Percentiles rank a stretch among this genome's conserved stretches.
Conservation (phyloP, 2,797 vertebrate genomes). For the Mus caroli region DNA sequence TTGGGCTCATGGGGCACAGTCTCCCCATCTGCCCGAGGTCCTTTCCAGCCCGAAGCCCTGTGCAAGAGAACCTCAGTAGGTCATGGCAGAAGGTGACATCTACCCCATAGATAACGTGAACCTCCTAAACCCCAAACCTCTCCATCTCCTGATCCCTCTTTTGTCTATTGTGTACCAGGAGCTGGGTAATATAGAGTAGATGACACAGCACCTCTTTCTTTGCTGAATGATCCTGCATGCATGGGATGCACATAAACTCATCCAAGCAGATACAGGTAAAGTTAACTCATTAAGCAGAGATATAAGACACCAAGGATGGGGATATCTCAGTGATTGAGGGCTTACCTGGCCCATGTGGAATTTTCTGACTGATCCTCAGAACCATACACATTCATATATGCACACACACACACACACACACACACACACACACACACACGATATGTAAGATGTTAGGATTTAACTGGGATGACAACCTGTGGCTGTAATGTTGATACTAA, state of each 20-base stretch:
- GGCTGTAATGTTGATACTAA: not conserved
- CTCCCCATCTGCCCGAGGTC: not conserved
- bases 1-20: not conserved
- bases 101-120: not conserved
- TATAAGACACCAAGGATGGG: not conserved
- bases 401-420: too few species aligned
- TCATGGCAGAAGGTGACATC: not conserved
- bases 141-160: not conserved
- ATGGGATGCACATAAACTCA: not conserved
- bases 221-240: not conserved
- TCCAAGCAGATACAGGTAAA: too few species aligned
- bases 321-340: not conserved
- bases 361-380: not conserved
- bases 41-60: not conserved
- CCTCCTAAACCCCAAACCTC: not conserved
- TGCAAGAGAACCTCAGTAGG: not conserved
- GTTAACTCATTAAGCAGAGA: not conserved
- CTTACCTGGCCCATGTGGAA: not conserved
- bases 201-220: not conserved
- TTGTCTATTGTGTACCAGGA: not conserved
- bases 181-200: not conserved
- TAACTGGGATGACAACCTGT: not conserved
- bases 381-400: not conserved
- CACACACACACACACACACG: accelerated
- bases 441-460: too few species aligned